A percentile compares a stretch with the other conserved stretches of the same genome.
Conservation (phyloP, 2,113 vertebrate species). For the Tragelaphus buxtoni region DNA sequence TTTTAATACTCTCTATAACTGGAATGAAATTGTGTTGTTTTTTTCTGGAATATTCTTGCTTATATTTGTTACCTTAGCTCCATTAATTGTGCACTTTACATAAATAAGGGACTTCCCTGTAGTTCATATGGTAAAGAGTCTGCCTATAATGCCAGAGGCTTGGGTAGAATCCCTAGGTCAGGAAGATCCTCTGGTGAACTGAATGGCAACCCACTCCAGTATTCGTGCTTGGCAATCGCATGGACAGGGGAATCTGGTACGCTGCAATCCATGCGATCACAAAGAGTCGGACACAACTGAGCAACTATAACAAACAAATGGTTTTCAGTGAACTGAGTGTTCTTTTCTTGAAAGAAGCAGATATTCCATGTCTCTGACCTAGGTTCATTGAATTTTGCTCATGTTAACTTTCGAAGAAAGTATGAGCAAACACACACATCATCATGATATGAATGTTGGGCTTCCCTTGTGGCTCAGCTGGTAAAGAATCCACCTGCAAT, state of each 20-base stretch:
- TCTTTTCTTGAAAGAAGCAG: background rate
- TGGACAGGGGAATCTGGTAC: background rate
- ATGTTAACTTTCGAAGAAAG: background rate
- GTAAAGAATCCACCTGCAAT: background rate
- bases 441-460: background rate
- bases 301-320: background rate
- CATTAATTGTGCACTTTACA: background rate
- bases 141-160: background rate
- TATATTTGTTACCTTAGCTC: background rate
- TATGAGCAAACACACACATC: background rate
- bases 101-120: background rate
- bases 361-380: background rate
- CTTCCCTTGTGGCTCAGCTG: background rate
- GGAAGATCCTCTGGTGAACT: fast-evolving
- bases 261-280: background rate
- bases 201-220: background rate
- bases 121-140: background rate
- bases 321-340: background rate
- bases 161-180: background rate
- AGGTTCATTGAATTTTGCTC: background rate
- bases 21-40: background rate
- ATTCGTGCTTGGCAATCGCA: background rate
- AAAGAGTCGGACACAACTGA: fast-evolving
- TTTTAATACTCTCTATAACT: background rate
- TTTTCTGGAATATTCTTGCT: background rate